A percentile compares a stretch with the other conserved stretches of the same genome.
phyloP scores from a whole-genome alignment of 2,113 vertebrate species.

The Protobothrops flavoviridis region DNA sequence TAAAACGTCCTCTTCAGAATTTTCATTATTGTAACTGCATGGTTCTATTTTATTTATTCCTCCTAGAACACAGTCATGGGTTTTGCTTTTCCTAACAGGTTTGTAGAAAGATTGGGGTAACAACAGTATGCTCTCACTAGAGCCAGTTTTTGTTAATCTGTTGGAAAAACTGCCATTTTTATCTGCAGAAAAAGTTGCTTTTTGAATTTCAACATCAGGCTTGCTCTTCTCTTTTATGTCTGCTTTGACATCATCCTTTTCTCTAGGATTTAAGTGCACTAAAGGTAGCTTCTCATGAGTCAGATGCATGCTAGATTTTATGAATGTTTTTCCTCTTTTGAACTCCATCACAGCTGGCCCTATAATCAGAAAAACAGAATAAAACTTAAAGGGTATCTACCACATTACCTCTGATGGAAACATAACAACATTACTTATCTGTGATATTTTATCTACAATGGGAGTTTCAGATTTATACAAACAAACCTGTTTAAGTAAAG shows the following conservation, averaged over 20 bases:
- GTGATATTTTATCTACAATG: background rate
- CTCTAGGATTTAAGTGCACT: constrained; percentile 20
- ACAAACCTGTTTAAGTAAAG: background rate
- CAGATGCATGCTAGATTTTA: constrained; percentile 71
- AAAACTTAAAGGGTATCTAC: background rate
- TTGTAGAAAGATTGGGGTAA: constrained; percentile 61
- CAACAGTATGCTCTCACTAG: constrained; percentile 38
- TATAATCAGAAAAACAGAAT: constrained; percentile 51
- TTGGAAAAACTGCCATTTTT: constrained; percentile 52
- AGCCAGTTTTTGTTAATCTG: constrained; percentile 42
- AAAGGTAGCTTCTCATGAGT: constrained; percentile 63
- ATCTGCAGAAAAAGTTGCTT: constrained; percentile 46
- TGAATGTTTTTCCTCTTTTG: constrained; percentile 78
- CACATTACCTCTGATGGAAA: background rate
- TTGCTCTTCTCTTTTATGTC: constrained; percentile 42
- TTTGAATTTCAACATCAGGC: constrained; percentile 39
- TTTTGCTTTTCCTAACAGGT: constrained; percentile 77
- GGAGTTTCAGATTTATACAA: background rate
- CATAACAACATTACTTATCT: background rate
- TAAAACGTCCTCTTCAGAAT: background rate
- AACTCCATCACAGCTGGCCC: constrained; percentile 69
- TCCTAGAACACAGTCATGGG: constrained; percentile 67
- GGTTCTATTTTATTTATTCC: constrained; percentile 51
- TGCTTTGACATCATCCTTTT: constrained; percentile 29
- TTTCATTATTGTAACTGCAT: constrained; percentile 26